These are phyloP conservation scores for Spheniscus mendiculus DNA, from an alignment of 2,113 vertebrate genomes.

Conservation along the genomic window DNA sequence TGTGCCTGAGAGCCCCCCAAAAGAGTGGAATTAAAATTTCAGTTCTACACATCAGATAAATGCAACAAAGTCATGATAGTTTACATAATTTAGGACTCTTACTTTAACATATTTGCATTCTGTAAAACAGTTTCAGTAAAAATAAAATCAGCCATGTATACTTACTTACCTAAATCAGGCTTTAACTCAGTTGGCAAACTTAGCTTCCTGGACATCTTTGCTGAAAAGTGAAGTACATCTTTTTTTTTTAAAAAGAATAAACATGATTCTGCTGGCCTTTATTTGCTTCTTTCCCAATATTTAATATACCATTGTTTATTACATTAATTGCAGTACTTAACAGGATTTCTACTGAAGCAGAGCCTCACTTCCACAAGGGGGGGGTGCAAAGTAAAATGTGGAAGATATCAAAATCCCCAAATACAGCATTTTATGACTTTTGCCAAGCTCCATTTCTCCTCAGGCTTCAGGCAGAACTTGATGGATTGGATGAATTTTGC, in stretches of 20 bases:
- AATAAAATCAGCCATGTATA: slow-evolving; percentile 69
- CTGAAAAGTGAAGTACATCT: slow-evolving; percentile 96
- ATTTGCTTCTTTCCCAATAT: slow-evolving; percentile 4
- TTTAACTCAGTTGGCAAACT: slow-evolving; percentile 99
- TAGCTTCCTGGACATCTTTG: slow-evolving; percentile 99
- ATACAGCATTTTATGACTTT: not conserved
- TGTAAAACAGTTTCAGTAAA: slow-evolving; percentile 15
- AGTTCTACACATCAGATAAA: slow-evolving; percentile 6
- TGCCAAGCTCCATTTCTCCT: not conserved
- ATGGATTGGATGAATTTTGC: not conserved
- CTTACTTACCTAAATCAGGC: slow-evolving; percentile 99
- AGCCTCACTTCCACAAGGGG: not conserved
- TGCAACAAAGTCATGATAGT: not conserved
- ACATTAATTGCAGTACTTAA: not conserved
- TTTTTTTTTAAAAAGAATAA: slow-evolving; percentile 87
- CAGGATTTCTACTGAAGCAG: not conserved
- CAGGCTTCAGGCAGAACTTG: not conserved
- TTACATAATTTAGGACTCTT: not conserved
- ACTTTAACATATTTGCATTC: not conserved
- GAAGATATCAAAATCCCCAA: not conserved
- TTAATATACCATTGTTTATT: not conserved
- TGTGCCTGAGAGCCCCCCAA: not conserved
- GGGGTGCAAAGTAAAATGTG: not conserved
- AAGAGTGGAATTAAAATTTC: slow-evolving; percentile 17
- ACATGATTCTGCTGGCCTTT: slow-evolving; percentile 38